phyloP scores from a whole-genome alignment of 2,888 invertebrate species.

The Nemotelus nigrinus region DNA sequence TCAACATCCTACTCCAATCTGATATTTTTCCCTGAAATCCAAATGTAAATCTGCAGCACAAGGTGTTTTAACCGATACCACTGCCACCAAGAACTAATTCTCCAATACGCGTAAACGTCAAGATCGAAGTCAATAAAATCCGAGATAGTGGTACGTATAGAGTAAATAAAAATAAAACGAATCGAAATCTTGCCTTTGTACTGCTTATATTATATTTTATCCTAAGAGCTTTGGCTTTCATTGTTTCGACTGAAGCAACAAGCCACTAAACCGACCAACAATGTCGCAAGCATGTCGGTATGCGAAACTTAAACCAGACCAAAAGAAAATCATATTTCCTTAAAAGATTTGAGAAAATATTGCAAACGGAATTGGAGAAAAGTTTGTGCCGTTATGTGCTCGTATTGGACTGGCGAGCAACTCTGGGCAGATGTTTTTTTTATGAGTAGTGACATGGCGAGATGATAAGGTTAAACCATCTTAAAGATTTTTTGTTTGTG shows the following conservation, averaged over 20 bases:
- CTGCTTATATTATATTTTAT: neutral
- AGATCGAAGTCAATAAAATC: conserved; percentile 26
- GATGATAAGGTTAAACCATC: conserved; percentile 21
- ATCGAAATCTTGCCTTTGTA: neutral
- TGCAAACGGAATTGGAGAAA: conserved; percentile 15
- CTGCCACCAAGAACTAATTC: no score
- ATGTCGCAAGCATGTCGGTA: neutral
- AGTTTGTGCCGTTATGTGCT: conserved; percentile 20
- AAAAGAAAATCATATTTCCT: conserved; percentile 27
- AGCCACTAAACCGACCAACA: neutral
- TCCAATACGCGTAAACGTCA: neutral
- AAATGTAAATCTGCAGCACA: no score
- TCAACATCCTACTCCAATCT: no score
- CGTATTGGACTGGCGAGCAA: conserved; percentile 7
- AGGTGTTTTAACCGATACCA: no score
- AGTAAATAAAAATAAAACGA: conserved; percentile 27
- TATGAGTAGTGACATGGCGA: conserved; percentile 14
- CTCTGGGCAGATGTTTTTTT: conserved; percentile 11
- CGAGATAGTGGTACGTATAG: conserved; percentile 3
- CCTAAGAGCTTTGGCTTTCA: neutral
- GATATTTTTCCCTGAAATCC: no score
- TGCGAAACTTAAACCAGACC: conserved; percentile 18
- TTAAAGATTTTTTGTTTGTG: conserved; percentile 20
- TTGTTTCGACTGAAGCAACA: neutral
- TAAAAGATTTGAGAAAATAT: neutral